phyloP scores from a whole-genome alignment of 1,140 invertebrate genomes.

The Zaprionus lachaisei region DNA sequence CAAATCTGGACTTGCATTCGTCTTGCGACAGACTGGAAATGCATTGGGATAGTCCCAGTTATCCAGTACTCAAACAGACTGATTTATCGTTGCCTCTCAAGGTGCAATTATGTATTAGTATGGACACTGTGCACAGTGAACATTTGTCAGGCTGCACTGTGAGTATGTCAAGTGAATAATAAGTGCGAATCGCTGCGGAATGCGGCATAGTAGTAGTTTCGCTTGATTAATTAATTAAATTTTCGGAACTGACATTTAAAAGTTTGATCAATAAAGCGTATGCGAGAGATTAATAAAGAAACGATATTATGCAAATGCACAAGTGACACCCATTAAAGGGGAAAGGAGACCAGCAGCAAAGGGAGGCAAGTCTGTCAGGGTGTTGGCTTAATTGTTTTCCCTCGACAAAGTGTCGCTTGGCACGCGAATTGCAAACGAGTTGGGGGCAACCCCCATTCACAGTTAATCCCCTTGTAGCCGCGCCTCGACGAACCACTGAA shows the following conservation, averaged over 20 bases:
- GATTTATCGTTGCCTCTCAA: not conserved
- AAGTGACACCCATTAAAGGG: not conserved
- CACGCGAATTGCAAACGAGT: slow-evolving; percentile 56
- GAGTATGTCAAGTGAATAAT: slow-evolving; percentile 32
- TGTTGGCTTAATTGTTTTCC: slow-evolving; percentile 66
- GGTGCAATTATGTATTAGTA: slow-evolving; percentile 50
- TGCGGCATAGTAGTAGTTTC: slow-evolving; percentile 44
- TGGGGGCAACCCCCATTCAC: slow-evolving; percentile 42
- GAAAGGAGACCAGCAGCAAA: not conserved
- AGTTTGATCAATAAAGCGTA: slow-evolving; percentile 76
- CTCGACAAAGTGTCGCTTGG: slow-evolving; percentile 70
- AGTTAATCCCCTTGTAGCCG: slow-evolving; percentile 8
- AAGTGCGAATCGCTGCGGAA: slow-evolving; percentile 13
- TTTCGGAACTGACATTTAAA: slow-evolving; percentile 56
- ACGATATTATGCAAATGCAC: slow-evolving; percentile 3
- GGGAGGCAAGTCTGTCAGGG: slow-evolving; percentile 28
- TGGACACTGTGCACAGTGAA: slow-evolving; percentile 33
- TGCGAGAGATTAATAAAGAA: slow-evolving; percentile 64
- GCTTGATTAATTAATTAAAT: slow-evolving; percentile 74
- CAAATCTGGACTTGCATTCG: not conserved
- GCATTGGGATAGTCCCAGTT: not conserved
- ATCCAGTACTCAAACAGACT: not conserved
- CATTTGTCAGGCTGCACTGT: slow-evolving; percentile 46
- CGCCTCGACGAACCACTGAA: slow-evolving; percentile 17
- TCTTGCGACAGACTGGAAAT: not conserved